Evolutionary conservation across 2,797 vertebrate genomes (phyloP), one percentile per base, ranked within the genome.

Genomic region (Craterocephalus amniculus): DNA sequence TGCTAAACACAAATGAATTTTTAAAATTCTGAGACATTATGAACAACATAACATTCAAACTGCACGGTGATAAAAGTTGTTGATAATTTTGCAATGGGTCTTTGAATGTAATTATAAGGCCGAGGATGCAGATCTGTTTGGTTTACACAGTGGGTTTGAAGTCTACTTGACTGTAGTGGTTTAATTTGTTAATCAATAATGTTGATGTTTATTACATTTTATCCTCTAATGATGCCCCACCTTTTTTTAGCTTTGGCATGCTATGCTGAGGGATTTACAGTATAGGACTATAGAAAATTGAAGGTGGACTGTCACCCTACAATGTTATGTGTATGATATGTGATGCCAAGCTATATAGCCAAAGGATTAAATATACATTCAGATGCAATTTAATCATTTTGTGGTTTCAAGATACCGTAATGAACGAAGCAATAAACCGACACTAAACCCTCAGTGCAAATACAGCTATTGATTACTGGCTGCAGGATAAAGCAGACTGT

Each of bases 171-270:
- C 3, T 24, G 20, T 51, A 10, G 40, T 45, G 40, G n/a, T 7
- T 45, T 43, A 18, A 43, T 18, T 6, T 14, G 14, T 43, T 43
- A 18, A 43, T 68, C 2, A 51, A 22, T 81, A 29, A 54, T 26
- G n/a, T 2, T 27, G 13, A 6, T 54, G 26, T 54, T 22, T 51
- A 22, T 51, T 29, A 16, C 3, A 26, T 16, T 35, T 49, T 59
- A 8, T 43, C 54, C 45, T 40, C 10, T 11, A 45, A n/a, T 35
- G 32, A 31, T 49, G 5, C 12, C 35, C 18, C 9, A 22, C 61
- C 70, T 76, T 66, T 78, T 68, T n/a, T 45, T 34, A 74, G 83
- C 49, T 84, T 78, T 68, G 60, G 62, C 60, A 74, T 59, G 72
- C 65, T 29, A 32, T 73, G 83, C 81, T 71, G 24, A 24, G 24